Evolutionary conservation across 2,888 invertebrate genomes (phyloP), one percentile per base, ranked within the genome.

Genomic region (Lepidochrysops patricia): DNA sequence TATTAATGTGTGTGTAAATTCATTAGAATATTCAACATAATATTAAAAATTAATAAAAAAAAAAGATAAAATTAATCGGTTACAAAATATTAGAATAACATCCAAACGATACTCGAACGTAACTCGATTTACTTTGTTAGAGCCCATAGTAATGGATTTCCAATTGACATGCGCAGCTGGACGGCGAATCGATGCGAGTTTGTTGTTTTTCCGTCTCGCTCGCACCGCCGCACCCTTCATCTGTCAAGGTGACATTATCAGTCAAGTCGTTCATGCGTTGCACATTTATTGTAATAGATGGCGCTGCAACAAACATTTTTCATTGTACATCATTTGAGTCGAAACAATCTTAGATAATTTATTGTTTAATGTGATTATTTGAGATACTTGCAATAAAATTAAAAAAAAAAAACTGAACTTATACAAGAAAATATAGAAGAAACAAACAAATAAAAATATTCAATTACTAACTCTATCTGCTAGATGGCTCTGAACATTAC

Each of bases 181-280:
- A 80, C 82, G 80, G 78, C 75, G 77, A 88, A 89, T 89, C 88
- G 87, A 89, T 89, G 84, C 73, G 68, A 72, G 65, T 79, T 82
- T 88, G 88, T 88, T 89, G 71, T 85, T 87, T 80, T 82, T 81
- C 70, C 70, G 49, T 84, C 79, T 71, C 78, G 29, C 58, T 84
- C 73, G 26, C 68, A 66, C 80, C 66, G 27, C 57, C 64, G 66
- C 62, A 61, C 58, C 65, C 63, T 63, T 75, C 79, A 64, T 9
- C 66, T 66, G 63, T 67, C 70, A 72, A 73, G 66, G 71, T 75
- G 75, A 77, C 75, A 62, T 50, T 57, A 32, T 60, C 62, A 63
- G 19, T 43, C 61, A 43, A 29, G 60, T 70, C 66, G 66, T 66
- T 60, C 71, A 76, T 74, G 37, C 71, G 75, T 78, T 85, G 72